phyloP scores from a whole-genome alignment of 2,797 vertebrate species.

The Scleropages formosus region DNA sequence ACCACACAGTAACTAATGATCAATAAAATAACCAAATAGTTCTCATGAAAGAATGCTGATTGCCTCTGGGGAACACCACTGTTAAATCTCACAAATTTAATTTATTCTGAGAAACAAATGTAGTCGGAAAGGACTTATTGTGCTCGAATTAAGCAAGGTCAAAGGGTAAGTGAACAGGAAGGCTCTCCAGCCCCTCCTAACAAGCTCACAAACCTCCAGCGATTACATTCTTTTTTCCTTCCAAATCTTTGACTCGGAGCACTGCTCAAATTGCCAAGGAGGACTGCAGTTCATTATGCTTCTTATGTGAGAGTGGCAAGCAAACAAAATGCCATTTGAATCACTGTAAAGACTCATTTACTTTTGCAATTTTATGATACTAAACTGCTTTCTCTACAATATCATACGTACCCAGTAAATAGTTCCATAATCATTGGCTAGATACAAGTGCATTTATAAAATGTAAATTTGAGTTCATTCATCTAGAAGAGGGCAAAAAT shows the following conservation, averaged over 20 bases:
- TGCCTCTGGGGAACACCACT: constrained; percentile 26
- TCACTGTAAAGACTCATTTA: too few relatives aligned
- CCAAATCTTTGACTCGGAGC: constrained; percentile 39
- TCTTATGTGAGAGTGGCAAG: constrained; percentile 67
- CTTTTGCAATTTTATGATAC: not conserved
- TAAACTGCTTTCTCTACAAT: not conserved
- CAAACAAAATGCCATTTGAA: constrained; percentile 31
- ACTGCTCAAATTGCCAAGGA: constrained; percentile 45
- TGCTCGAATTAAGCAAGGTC: constrained; percentile 71
- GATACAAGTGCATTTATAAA: too few relatives aligned
- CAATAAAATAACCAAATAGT: too few relatives aligned
- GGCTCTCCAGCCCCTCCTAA: constrained; percentile 64
- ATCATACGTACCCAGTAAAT: too few relatives aligned
- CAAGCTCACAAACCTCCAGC: constrained; percentile 59
- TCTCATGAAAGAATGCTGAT: constrained; percentile 13
- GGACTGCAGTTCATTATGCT: constrained; percentile 67
- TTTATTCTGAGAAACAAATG: constrained; percentile 40
- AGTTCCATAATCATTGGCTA: too few relatives aligned
- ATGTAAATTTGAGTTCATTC: too few relatives aligned
- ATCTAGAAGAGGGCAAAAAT: too few relatives aligned
- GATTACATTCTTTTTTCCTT: constrained; percentile 38
- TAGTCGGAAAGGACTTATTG: constrained; percentile 62
- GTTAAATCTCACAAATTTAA: constrained; percentile 33
- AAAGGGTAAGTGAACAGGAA: constrained; percentile 66
- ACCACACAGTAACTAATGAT: constrained; percentile 6